These are phyloP conservation scores for Gonioctena quinquepunctata DNA, from an alignment of 1,140 invertebrate species.

Conservation along the genomic window DNA sequence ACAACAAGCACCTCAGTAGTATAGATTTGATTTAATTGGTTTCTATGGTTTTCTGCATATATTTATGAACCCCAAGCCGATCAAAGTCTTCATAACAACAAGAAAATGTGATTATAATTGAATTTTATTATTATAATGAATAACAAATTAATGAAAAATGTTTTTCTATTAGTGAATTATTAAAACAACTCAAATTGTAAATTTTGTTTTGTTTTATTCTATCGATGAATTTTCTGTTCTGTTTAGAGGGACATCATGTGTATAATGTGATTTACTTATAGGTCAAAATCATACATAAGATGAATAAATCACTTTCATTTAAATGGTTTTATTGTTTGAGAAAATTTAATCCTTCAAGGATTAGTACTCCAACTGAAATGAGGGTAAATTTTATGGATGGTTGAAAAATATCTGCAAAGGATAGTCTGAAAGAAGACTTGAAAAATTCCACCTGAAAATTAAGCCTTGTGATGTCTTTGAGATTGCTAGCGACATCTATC, in stretches of 20 bases:
- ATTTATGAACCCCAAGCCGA: conserved; percentile 44
- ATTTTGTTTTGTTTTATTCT: conserved; percentile 15
- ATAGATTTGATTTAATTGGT: background rate
- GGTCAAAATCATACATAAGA: conserved; percentile 32
- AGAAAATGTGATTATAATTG: conserved; percentile 51
- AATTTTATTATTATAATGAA: conserved; percentile 49
- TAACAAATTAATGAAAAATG: conserved; percentile 49
- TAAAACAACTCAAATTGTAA: conserved; percentile 48
- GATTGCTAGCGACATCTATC: no score
- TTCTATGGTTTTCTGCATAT: conserved; percentile 29
- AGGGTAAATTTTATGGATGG: no score
- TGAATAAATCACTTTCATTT: conserved; percentile 42
- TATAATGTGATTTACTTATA: conserved; percentile 38
- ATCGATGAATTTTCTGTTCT: conserved; percentile 13
- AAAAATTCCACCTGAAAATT: no score
- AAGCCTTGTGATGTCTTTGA: no score
- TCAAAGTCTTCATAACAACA: conserved; percentile 51
- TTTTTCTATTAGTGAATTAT: conserved; percentile 53
- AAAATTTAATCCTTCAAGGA: no score
- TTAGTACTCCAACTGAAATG: no score
- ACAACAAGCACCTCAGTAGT: background rate
- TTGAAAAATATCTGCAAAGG: no score
- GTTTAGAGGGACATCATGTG: conserved; percentile 33
- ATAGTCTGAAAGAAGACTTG: no score
- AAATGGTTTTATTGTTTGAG: conserved; percentile 1